These are phyloP conservation scores for Sciaenops ocellatus DNA, from an alignment of 2,797 vertebrate species.

Conservation along the genomic window DNA sequence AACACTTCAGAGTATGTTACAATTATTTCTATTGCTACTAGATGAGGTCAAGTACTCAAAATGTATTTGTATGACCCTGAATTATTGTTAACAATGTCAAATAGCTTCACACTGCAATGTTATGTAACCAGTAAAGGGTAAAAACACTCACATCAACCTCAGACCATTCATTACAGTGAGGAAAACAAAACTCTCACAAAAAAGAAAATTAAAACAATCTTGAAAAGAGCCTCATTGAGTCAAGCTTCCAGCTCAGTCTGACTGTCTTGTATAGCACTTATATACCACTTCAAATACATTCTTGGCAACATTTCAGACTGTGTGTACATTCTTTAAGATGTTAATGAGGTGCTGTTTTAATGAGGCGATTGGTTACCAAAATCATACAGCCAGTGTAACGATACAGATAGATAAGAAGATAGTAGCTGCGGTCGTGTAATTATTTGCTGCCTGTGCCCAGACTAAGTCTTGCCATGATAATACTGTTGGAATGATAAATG, in stretches of 20 bases:
- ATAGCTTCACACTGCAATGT: not conserved
- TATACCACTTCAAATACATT: not conserved
- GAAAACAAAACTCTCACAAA: slow-evolving; percentile 9
- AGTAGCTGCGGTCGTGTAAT: not conserved
- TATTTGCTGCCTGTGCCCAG: slow-evolving; percentile 6
- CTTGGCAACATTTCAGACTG: not conserved
- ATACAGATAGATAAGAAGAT: slow-evolving; percentile 1
- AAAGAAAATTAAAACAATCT: slow-evolving; percentile 15
- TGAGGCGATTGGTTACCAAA: not conserved
- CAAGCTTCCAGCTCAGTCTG: not conserved
- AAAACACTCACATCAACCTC: not conserved
- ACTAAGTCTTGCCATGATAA: slow-evolving; percentile 10
- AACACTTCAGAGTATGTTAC: not conserved
- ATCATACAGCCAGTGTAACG: not conserved
- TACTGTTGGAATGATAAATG: slow-evolving; percentile 21
- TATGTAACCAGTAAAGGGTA: slow-evolving; percentile 23
- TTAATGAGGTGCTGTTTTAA: slow-evolving; percentile 1
- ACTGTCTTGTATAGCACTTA: not conserved
- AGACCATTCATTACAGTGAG: not conserved
- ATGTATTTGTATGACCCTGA: slow-evolving; percentile 11
- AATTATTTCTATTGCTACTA: not conserved
- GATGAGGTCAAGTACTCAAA: not conserved
- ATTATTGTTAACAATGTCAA: slow-evolving; percentile 5
- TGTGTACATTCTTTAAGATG: not conserved
- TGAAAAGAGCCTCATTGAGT: not conserved